A percentile compares a stretch with the other conserved stretches of the same genome.
Conservation (phyloP, 2,113 vertebrate genomes). For the Shinisaurus crocodilurus region DNA sequence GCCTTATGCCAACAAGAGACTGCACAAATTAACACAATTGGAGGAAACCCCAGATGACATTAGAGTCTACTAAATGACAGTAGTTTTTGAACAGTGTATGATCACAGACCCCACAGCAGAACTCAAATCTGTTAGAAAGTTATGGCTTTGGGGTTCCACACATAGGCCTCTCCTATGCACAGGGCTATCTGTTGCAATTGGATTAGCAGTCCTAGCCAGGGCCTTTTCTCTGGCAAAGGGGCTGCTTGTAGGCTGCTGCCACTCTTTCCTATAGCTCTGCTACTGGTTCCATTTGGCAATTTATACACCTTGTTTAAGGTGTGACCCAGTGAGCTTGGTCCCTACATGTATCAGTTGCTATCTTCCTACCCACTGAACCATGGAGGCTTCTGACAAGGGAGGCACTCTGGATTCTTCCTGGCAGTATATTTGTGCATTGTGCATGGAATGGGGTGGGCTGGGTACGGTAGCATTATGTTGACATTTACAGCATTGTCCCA, state of each 20-base stretch:
- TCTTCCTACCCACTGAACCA: background rate
- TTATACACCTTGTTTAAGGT: background rate
- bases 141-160: background rate
- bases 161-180: background rate
- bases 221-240: background rate
- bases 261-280: background rate
- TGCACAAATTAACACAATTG: background rate
- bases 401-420: background rate
- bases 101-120: background rate
- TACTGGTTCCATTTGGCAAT: background rate
- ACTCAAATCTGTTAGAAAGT: background rate
- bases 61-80: background rate
- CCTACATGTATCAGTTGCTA: background rate
- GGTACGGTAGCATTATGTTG: background rate
- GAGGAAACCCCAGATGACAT: background rate
- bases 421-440: background rate
- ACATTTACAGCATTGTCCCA: background rate
- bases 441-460: background rate
- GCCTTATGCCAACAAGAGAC: background rate
- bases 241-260: background rate
- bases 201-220: background rate
- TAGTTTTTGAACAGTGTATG: background rate
- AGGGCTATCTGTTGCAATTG: background rate
- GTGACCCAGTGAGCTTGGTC: background rate
- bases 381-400: background rate